Conservation (phyloP, 2,113 vertebrate genomes). For the Lepisosteus osseus region DNA sequence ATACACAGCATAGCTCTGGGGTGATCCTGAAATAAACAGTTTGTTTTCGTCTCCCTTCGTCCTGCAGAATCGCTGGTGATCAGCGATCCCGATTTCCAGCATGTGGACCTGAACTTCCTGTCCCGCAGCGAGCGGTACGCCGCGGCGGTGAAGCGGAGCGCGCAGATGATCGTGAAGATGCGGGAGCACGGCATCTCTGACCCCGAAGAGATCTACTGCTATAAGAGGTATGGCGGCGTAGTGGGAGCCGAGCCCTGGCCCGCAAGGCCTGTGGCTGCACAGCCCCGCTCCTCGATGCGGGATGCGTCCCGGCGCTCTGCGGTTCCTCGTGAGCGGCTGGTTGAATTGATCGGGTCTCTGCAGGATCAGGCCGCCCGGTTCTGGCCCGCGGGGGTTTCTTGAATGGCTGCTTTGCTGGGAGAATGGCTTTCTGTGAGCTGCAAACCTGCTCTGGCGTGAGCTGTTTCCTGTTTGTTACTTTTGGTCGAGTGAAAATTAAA, state of each 20-base stretch:
- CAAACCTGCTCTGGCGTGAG: too few relatives aligned
- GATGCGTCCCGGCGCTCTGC: too few relatives aligned
- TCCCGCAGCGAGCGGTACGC: slow-evolving; percentile 90
- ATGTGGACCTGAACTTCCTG: slow-evolving; percentile 87
- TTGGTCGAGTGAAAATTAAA: too few relatives aligned
- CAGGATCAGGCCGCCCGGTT: neutral
- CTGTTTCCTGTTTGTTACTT: too few relatives aligned
- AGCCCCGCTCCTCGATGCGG: neutral
- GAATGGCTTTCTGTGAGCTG: too few relatives aligned
- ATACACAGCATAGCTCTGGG: neutral
- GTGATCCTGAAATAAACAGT: neutral
- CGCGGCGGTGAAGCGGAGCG: slow-evolving; percentile 82
- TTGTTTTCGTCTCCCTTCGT: neutral
- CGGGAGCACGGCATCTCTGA: slow-evolving; percentile 83
- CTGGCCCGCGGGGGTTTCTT: too few relatives aligned
- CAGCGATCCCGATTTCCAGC: slow-evolving; percentile 83
- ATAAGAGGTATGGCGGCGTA: slow-evolving; percentile 76
- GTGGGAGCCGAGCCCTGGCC: too few relatives aligned
- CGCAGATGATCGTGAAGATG: slow-evolving; percentile 83
- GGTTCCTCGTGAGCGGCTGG: too few relatives aligned
- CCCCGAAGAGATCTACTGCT: slow-evolving; percentile 85
- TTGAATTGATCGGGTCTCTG: neutral
- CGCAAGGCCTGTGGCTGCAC: neutral
- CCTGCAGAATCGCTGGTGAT: slow-evolving; percentile 78
- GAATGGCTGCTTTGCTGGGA: too few relatives aligned